A percentile compares a stretch with the other conserved stretches of the same genome.
Conservation (phyloP, 2,113 vertebrate species). For the Opisthocomus hoazin region DNA sequence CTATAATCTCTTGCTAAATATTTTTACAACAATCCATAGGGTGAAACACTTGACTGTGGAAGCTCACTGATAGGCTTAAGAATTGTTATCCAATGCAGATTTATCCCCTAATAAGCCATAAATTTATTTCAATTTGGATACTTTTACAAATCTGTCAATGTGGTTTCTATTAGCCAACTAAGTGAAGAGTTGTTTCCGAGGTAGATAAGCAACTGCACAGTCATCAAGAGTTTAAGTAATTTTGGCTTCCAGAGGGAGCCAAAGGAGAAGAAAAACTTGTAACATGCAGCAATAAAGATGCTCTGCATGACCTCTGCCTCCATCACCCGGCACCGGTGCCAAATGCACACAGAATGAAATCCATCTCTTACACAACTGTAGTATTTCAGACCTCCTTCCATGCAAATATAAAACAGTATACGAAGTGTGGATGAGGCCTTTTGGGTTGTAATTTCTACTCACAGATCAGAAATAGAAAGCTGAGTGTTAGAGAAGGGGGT, state of each 20-base stretch:
- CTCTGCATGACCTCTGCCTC: neutral
- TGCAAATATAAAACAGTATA: neutral
- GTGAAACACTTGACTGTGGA: neutral
- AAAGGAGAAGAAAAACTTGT: neutral
- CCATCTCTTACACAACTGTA: neutral
- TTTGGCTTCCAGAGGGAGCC: neutral
- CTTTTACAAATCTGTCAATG: neutral
- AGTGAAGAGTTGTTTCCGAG: neutral
- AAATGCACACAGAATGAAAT: neutral
- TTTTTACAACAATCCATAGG: neutral
- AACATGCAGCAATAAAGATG: neutral
- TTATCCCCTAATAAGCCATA: neutral
- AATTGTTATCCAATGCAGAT: neutral
- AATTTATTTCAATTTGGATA: neutral
- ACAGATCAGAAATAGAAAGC: neutral
- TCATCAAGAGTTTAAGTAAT: neutral
- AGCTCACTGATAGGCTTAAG: neutral
- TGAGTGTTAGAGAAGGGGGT: neutral
- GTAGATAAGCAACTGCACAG: neutral
- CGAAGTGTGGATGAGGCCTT: neutral
- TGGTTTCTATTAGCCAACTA: neutral
- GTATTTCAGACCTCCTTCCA: neutral
- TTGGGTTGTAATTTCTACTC: neutral
- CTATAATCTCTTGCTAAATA: neutral
- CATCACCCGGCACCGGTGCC: neutral